phyloP scores from a whole-genome alignment of 2,113 vertebrate species.

The Myrmecobius fasciatus region DNA sequence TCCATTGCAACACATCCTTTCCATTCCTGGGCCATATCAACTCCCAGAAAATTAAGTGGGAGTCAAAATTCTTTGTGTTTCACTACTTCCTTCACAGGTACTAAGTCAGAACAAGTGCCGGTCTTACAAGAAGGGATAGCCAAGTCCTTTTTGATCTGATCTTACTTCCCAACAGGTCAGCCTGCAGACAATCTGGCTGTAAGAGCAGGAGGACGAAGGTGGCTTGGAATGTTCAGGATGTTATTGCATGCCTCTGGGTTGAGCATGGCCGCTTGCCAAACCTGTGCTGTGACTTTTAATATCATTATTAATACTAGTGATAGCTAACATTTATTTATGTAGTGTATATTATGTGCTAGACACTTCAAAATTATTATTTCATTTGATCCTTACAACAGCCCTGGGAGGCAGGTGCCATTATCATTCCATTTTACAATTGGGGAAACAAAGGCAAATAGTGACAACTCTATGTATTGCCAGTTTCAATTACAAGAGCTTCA shows the following conservation, averaged over 20 bases:
- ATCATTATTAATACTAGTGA: neutral
- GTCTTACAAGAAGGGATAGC: conserved; percentile 54
- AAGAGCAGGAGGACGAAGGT: conserved; percentile 38
- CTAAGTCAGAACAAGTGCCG: neutral
- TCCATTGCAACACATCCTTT: neutral
- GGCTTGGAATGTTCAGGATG: conserved; percentile 51
- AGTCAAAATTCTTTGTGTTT: conserved; percentile 10
- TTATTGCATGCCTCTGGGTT: neutral
- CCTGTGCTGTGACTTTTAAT: neutral
- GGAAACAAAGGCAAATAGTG: neutral
- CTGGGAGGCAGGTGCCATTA: neutral
- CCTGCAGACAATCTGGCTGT: conserved; percentile 34
- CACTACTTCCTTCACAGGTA: conserved; percentile 4
- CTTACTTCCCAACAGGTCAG: neutral
- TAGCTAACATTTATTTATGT: neutral
- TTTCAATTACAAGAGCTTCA: no score
- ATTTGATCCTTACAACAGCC: neutral
- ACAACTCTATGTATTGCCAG: no score
- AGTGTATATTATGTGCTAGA: neutral
- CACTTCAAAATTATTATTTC: no score
- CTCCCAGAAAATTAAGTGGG: neutral
- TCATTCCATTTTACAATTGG: neutral
- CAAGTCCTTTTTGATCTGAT: conserved; percentile 24
- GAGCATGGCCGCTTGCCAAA: conserved; percentile 30
- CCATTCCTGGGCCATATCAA: neutral